phyloP scores from a whole-genome alignment of 2,888 invertebrate species.

The Patella caerulea region DNA sequence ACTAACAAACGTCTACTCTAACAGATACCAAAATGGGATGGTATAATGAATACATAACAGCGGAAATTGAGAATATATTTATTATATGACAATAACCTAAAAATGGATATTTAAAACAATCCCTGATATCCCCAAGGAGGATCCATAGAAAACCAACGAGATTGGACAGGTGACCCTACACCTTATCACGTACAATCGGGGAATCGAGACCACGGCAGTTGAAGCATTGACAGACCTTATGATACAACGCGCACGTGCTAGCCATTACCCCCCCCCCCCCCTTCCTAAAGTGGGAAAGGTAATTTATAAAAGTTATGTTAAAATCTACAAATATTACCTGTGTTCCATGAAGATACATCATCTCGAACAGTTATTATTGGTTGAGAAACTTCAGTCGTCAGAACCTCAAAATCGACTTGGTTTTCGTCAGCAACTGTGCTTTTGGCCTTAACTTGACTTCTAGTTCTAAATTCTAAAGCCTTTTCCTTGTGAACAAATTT shows the following conservation, averaged over 20 bases:
- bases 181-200: no score
- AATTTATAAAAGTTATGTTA: neutral
- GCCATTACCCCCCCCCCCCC: constrained; percentile 1
- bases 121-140: no score
- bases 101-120: no score
- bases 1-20: no score
- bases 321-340: constrained; percentile 14
- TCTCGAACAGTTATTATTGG: constrained; percentile 30
- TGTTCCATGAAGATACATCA: constrained; percentile 29
- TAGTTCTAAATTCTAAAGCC: neutral
- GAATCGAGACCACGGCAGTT: no score
- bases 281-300: constrained; percentile 2
- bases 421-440: neutral
- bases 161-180: no score
- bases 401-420: constrained; percentile 26
- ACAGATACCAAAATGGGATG: no score
- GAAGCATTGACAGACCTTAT: no score
- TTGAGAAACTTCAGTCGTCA: constrained; percentile 20
- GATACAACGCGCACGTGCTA: neutral
- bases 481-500: neutral
- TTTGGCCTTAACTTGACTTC: neutral
- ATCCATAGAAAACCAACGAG: no score
- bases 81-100: no score
- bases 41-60: no score
- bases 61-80: no score